Conservation (phyloP, 1,140 invertebrate genomes). For the Hyphantria cunea region DNA sequence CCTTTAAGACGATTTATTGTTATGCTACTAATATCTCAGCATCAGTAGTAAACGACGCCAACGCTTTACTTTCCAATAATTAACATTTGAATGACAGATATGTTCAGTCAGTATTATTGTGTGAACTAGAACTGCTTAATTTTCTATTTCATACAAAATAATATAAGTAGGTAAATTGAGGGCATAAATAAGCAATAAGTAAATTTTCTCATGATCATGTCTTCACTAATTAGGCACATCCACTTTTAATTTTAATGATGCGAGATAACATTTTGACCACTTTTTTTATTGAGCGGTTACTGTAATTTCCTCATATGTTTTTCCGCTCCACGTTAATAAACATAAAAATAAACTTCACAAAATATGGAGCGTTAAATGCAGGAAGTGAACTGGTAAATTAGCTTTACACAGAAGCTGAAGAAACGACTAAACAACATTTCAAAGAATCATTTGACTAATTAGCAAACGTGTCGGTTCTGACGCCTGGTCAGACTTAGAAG, state of each 20-base stretch:
- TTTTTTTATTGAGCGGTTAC: no score
- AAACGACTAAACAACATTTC: constrained; percentile 8
- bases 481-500: constrained; percentile 24
- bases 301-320: no score
- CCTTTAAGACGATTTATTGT: constrained; percentile 69
- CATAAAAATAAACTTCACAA: no score
- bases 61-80: constrained; percentile 68
- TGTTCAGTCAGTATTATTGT: constrained; percentile 24
- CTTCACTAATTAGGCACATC: no score
- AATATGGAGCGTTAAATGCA: not conserved
- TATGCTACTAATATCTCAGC: constrained; percentile 64
- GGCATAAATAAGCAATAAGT: no score
- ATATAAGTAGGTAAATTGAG: no score
- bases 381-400: not conserved
- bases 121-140: constrained; percentile 16
- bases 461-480: constrained; percentile 17
- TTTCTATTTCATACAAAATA: no score
- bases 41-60: constrained; percentile 53
- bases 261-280: not conserved
- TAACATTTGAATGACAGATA: constrained; percentile 65
- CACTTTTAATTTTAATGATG: not conserved
- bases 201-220: no score
- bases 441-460: constrained; percentile 24
- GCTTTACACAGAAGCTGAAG: not conserved
- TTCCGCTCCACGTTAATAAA: no score